Base-by-base conservation (phyloP, 2,888 invertebrate species). In the Noctuana brunneofusca region DNA sequence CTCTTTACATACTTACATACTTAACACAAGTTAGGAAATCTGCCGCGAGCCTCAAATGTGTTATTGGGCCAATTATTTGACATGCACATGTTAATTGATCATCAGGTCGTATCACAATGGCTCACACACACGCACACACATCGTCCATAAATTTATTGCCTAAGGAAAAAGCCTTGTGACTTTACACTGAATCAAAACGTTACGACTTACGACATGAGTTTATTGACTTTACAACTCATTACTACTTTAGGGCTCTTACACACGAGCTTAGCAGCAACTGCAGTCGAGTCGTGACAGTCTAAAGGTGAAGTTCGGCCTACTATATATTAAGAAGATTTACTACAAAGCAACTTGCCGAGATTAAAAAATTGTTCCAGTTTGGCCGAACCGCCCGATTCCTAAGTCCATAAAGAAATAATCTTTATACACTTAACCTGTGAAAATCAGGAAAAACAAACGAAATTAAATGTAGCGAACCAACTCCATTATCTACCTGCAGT, bases 391-490 rank as follows among this genome's bases (percentile, higher is more conserved):
- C n/a, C n/a, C n/a, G n/a, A n/a, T n/a, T n/a, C n/a, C n/a, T n/a
- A n/a, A n/a, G n/a, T n/a, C n/a, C 5, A 24, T 24, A 24, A 24
- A 24, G 24, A 24, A 30, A 30, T 30, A 4, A 32, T 32, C 2
- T 32, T 3, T 12, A 32, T 41, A 46, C 30, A 20, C 43, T 59
- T 54, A 60, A 32, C 60, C 53, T 54, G 0, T 41, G n/a, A 55
- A 55, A 62, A n/a, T 35, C 48, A 60, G 48, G 32, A 57, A 63
- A 68, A 65, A 69, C 63, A 65, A 66, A 35, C 64, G 60, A 62
- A 68, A 75, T 72, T 80, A 71, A 83, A 81, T 83, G 83, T 79
- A 79, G 69, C 75, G 77, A 71, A 71, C 75, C 65, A 69, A 72
- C 77, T 75, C 75, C 78, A 76, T 79, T 70, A 67, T 64, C 69